Evolutionary conservation across 2,113 vertebrate genomes (phyloP).

Genomic region (Genyomyrus donnyi): DNA sequence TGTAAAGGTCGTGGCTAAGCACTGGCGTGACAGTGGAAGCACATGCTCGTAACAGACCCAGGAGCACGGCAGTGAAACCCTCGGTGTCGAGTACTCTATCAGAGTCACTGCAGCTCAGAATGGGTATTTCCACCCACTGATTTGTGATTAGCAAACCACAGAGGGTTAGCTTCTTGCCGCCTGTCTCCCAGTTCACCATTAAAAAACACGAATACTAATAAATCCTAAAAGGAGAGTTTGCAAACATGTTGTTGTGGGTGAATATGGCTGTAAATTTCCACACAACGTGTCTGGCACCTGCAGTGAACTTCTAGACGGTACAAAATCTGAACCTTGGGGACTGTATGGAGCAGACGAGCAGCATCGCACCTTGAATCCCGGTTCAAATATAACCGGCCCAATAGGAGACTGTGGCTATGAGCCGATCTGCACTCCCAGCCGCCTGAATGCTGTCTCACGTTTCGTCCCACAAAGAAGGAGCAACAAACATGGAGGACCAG

Average conservation of each 20-base stretch:
- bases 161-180: neutral
- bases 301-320: neutral
- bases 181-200: neutral
- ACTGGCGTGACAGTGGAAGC: slow-evolving; percentile 48
- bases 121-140: neutral
- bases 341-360: neutral
- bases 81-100: neutral
- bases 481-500: neutral
- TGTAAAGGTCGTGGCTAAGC: slow-evolving; percentile 45
- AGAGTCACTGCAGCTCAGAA: neutral
- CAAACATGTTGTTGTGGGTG: neutral
- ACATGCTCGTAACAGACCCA: slow-evolving; percentile 6
- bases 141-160: neutral
- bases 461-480: neutral
- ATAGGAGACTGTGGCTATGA: neutral
- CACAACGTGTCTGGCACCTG: neutral
- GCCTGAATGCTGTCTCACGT: neutral
- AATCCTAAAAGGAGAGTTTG: neutral
- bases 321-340: neutral
- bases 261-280: neutral
- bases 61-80: slow-evolving; percentile 22
- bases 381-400: neutral
- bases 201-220: neutral
- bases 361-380: neutral
- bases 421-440: neutral